Evolutionary conservation across 2,797 vertebrate genomes (phyloP), one percentile per base, ranked within the genome.

Genomic region (Danio kyathit): DNA sequence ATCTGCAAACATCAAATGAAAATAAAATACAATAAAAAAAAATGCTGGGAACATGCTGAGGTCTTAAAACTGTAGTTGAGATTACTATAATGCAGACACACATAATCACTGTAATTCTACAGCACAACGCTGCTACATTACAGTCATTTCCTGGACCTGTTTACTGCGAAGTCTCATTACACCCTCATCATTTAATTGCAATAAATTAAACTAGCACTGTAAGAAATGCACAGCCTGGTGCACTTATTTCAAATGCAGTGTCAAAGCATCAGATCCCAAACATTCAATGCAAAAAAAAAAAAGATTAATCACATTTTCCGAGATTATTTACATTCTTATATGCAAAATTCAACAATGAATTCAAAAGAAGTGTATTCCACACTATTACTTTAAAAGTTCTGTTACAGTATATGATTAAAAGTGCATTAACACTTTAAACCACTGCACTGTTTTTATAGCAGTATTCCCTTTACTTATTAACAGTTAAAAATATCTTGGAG

Each of bases 71-170:
- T 13, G 51, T 71, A 41, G 14, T 56, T 11, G 5, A 41, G 38
- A 71, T 71, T 43, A 71, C 69, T 71, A 51, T 71, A 56, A 71
- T 71, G 69, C 3, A 56, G 69, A 21, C 13, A 13, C 38, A 71
- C 49, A 19, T 43, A 71, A 71, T 71, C 54, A 56, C 19, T 71
- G 11, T 71, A 43, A 71, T 71, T 71, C 69, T 19, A 54, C 49
- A 19, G 38, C n/a, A 19, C 11, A 54, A 6, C 6, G 2, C 51
- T 56, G 51, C 69, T 71, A 41, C 49, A 71, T 71, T 71, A 54
- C 38, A 56, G 69, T 71, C 1, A 71, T 56, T 71, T 19, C n/a
- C 66, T 52, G 9, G 29, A 52, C 48, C 21, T 52, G 21, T 38
- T 13, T 59, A 69, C 66, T 11, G 69, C 43, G 38, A 41, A 54